Evolutionary conservation across 2,797 vertebrate species (phyloP).

Genomic region (Aselliscus stoliczkanus): DNA sequence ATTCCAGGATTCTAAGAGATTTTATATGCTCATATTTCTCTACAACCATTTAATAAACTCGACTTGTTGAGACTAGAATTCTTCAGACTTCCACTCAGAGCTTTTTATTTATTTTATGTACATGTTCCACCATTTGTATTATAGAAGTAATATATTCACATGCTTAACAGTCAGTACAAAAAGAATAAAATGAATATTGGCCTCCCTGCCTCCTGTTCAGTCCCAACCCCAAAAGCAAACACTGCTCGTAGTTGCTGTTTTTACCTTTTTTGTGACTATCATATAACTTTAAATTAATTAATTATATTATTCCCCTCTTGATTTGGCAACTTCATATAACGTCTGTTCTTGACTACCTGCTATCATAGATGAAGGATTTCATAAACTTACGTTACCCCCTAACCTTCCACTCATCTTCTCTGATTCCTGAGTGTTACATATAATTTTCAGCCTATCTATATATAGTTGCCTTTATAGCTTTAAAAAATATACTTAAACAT

Average conservation of each 20-base stretch:
- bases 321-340: neutral
- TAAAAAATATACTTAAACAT: neutral
- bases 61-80: neutral
- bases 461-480: neutral
- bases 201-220: neutral
- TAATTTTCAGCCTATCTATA: neutral
- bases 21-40: neutral
- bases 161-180: neutral
- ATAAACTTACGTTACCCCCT: neutral
- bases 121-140: neutral
- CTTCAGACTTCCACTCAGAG: neutral
- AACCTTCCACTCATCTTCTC: neutral
- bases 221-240: neutral
- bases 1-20: conserved; percentile 34
- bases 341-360: neutral
- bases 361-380: neutral
- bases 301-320: neutral
- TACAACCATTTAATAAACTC: neutral
- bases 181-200: neutral
- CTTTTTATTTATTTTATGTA: neutral
- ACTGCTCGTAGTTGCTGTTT: neutral
- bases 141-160: neutral
- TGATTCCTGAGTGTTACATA: neutral
- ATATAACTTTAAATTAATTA: neutral
- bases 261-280: neutral